These are phyloP conservation scores for Circaetus gallicus DNA, from an alignment of 2,113 vertebrate genomes.

Conservation along the genomic window DNA sequence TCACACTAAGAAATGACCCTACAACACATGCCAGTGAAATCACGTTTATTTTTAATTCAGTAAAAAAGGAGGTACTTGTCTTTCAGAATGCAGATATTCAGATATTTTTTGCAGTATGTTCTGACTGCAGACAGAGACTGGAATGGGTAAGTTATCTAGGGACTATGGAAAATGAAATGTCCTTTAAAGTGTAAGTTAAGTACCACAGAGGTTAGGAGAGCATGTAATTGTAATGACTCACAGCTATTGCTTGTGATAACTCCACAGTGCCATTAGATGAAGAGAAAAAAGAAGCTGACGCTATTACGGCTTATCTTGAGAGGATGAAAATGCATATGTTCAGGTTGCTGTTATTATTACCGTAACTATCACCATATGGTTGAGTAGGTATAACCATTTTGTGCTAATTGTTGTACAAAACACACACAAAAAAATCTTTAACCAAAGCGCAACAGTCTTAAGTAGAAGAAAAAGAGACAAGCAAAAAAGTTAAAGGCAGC, in stretches of 20 bases:
- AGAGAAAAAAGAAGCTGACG: background rate
- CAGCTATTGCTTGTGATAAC: background rate
- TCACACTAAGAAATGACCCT: background rate
- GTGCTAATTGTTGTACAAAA: background rate
- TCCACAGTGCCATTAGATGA: background rate
- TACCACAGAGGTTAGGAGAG: background rate
- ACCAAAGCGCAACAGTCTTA: background rate
- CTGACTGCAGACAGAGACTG: background rate
- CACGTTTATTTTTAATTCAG: background rate
- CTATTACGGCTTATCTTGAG: background rate
- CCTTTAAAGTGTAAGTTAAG: conserved; percentile 2
- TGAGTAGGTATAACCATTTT: background rate
- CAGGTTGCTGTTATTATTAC: background rate
- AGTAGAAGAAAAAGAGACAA: background rate
- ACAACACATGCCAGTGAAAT: background rate
- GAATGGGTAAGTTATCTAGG: background rate
- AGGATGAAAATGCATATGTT: background rate
- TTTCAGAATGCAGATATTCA: background rate
- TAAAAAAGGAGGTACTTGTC: background rate
- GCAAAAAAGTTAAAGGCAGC: background rate
- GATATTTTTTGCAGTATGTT: background rate
- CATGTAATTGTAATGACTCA: background rate
- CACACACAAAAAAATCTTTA: background rate
- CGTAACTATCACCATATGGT: background rate
- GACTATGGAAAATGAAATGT: background rate